Evolutionary conservation across 2,888 invertebrate genomes (phyloP), one percentile per base, ranked within the genome.

Genomic region (Noctua janthina): DNA sequence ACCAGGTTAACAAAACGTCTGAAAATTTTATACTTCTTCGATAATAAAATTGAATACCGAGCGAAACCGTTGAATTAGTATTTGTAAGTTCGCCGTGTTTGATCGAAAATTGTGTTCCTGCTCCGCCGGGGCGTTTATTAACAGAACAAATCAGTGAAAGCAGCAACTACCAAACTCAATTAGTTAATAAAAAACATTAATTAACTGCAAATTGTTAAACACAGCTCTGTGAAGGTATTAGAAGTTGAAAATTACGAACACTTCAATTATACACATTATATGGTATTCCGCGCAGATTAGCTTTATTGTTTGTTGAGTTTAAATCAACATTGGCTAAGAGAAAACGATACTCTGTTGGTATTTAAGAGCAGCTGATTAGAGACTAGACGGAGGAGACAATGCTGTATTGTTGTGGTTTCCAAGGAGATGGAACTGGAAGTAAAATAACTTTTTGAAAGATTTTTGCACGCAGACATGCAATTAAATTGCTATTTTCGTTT

Each of bases 301-400:
- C 66, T 64, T 11, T 49, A 66, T 73, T 74, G 62, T 78, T 73
- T 74, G 39, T 75, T 35, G 7, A 67, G 54, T 69, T 46, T 59
- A 76, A 72, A 51, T 64, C 43, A 79, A 29, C 17, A 83, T 54
- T 69, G 11, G 46, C n/a, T 8, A n/a, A 29, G 39, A 67, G 70
- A 76, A 76, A 74, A 59, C 29, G 64, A 66, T 78, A 75, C 13
- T 66, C 64, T 62, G 56, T 69, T 64, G 59, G 70, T 75, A 74
- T 82, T 77, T 77, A 51, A 72, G 74, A 66, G 77, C 69, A 70
- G 71, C 77, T 81, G 81, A 84, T 89, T 82, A 79, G 74, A 69
- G 59, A 35, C 66, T 81, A 83, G 79, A 84, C 83, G 84, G 82
- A 87, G 85, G 83, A 90, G 83, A 92, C 91, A 91, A 92, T 91